Evolutionary conservation across 2,113 vertebrate genomes (phyloP), one percentile per base, ranked within the genome.

Genomic region (Crypturellus undulatus): DNA sequence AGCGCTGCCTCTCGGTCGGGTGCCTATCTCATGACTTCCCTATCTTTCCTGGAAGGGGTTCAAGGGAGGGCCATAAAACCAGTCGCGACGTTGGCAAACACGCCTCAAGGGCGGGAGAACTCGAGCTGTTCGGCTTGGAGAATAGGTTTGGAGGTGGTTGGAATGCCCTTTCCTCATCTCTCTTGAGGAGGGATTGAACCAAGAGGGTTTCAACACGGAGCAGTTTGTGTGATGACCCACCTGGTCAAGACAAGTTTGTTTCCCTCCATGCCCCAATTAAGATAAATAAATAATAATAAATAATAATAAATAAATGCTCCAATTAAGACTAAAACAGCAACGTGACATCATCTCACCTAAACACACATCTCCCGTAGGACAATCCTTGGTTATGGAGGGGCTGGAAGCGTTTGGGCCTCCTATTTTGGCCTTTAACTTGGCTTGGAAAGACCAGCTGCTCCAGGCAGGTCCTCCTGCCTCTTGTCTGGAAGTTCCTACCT

Each of bases 191-290:
- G 15, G 16, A 38, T 2, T 25, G 2, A 72, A 4, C 21, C 65
- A 8, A 10, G 60, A 7, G 8, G 4, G 12, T 22, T 59, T 65
- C 43, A 43, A 43, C 0, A 22, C 0, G 30, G 14, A 51, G 18
- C 32, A 15, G 6, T 9, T 20, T 54, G 6, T 0, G 0, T 2
- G 54, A 32, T 49, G 47, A 58, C 12, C 11, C 34, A 7, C 11
- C 30, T n/a, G 1, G 12, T 26, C 10, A 43, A 38, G 58, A 24
- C 0, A 0, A 36, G 4, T 19, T 0, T 0, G 20, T 71, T 28
- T 4, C 32, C 26, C 47, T 16, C 7, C 4, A 9, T 32, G 18
- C 10, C 59, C 47, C 12, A 38, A 38, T 38, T 9, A 38, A 38
- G 38, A 38, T 38, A 38, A 38, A 38, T 38, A 38, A 38, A 38